Evolutionary conservation across 2,113 vertebrate species (phyloP), one percentile per base, ranked within the genome.

Genomic region (Trochalopteron elliotii): DNA sequence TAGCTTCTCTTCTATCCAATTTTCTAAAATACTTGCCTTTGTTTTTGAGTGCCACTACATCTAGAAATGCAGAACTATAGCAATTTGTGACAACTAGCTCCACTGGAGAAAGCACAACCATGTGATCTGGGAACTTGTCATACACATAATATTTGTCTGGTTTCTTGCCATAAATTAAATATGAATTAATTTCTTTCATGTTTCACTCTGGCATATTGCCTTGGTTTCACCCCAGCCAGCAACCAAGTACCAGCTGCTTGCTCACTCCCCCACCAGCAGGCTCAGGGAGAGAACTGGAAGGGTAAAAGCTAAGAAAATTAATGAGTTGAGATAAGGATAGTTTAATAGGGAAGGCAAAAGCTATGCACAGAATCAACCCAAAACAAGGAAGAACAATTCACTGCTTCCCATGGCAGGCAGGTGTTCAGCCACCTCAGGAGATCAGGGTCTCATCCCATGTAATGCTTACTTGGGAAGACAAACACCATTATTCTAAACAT

Each of bases 21-120:
- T 96, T 94, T 94, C 88, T 90, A 53, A 94, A 95, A 93, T 78
- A 57, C 93, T 90, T 94, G 64, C 33, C 23, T 91, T 93, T 95
- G 56, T 30, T 89, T 89, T 69, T 60, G 39, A 87, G 53, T 75
- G 31, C 61, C 53, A 76, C 40, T 83, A 27, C 40, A 75, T 83
- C 47, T 83, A 86, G 92, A 93, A 70, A 83, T 24, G 27, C 13
- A 88, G 67, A 74, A 65, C 71, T 81, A 59, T n/a, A 83, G 42
- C 50, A 95, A 65, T 30, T 85, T 35, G 19, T 55, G 63, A 55
- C 27, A 65, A 61, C 33, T 67, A 72, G 33, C 42, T 12, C 45
- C 91, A 16, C 60, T 77, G 71, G 22, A 93, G 50, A 88, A 78
- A 71, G 15, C 40, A 63, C 47, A 16, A 14, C 33, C 50, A 30